Evolutionary conservation across 2,888 invertebrate genomes (phyloP).

Genomic region (Campoletis raptor): DNA sequence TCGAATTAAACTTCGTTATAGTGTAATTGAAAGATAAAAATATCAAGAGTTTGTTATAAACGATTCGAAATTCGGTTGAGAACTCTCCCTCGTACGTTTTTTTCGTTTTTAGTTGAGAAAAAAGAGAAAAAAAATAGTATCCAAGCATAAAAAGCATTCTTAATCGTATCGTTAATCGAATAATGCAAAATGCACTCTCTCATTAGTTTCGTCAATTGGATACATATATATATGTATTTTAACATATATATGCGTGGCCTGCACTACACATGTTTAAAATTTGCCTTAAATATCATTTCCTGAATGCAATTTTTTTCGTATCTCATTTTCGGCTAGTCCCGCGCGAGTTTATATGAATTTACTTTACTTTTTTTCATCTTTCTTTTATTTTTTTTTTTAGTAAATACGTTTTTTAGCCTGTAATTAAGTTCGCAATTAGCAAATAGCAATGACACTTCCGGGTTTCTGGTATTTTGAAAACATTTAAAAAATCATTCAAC

Average conservation of each 20-base stretch:
- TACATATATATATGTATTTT: constrained; percentile 68
- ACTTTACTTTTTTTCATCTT: constrained; percentile 6
- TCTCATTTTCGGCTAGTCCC: constrained; percentile 36
- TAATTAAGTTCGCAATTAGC: not conserved
- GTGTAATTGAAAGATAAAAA: not conserved
- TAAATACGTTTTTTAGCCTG: constrained; percentile 2
- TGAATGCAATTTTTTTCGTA: constrained; percentile 64
- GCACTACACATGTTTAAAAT: constrained; percentile 69
- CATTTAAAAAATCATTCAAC: not conserved
- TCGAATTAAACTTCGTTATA: constrained; percentile 18
- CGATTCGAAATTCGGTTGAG: constrained; percentile 48
- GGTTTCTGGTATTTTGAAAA: not conserved
- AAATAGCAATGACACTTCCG: not conserved
- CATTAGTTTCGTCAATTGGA: constrained; percentile 62
- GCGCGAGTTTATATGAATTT: constrained; percentile 42
- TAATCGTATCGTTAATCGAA: constrained; percentile 54
- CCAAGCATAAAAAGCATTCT: constrained; percentile 53
- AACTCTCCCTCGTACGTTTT: constrained; percentile 21
- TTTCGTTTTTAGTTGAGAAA: constrained; percentile 27
- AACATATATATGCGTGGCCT: constrained; percentile 70
- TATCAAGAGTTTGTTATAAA: constrained; percentile 40
- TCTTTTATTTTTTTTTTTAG: not conserved
- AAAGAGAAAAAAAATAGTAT: not conserved
- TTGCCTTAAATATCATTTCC: constrained; percentile 68
- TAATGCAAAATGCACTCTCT: constrained; percentile 65